Evolutionary conservation across 2,797 vertebrate species (phyloP).

Genomic region (Naso thynnoides): DNA sequence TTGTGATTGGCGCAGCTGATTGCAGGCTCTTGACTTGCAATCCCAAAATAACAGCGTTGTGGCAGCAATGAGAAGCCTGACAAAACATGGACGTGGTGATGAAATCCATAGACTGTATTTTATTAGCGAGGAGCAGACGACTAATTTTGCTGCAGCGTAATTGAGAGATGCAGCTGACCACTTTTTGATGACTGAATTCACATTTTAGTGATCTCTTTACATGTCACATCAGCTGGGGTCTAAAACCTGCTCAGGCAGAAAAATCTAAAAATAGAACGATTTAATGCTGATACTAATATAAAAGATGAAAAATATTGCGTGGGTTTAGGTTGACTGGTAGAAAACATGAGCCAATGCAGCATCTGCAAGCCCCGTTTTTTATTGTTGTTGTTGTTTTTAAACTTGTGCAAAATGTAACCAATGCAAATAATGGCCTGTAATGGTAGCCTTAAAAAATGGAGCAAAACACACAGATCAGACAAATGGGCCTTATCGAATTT

Average conservation of each 20-base stretch:
- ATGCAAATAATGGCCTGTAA: too few relatives aligned
- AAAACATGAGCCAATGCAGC: too few relatives aligned
- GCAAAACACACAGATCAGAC: too few relatives aligned
- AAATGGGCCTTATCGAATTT: too few relatives aligned
- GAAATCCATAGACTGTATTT: constrained; percentile 22
- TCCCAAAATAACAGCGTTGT: constrained; percentile 43
- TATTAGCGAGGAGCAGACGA: constrained; percentile 7
- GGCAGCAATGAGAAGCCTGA: constrained; percentile 13
- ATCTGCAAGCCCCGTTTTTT: too few relatives aligned
- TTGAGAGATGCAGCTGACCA: constrained; percentile 9
- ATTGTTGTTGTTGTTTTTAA: too few relatives aligned
- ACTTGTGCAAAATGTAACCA: too few relatives aligned
- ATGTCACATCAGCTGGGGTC: not conserved
- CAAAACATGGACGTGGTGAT: constrained; percentile 29
- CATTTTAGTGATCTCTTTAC: constrained; percentile 21
- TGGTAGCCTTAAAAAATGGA: too few relatives aligned
- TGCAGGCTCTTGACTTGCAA: constrained; percentile 53
- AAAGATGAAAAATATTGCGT: constrained; percentile 5
- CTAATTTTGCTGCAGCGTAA: not conserved
- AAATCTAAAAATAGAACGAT: not conserved
- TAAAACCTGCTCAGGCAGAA: not conserved
- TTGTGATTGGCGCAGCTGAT: constrained; percentile 59
- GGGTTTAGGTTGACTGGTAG: constrained; percentile 2
- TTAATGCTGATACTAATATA: constrained; percentile 2
- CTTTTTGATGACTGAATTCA: constrained; percentile 4